Percentiles rank a stretch among this genome's conserved stretches.
Conservation (phyloP, 37 sponge, comb jelly and placozoan genomes). For the Hexactinellida sp. region DNA sequence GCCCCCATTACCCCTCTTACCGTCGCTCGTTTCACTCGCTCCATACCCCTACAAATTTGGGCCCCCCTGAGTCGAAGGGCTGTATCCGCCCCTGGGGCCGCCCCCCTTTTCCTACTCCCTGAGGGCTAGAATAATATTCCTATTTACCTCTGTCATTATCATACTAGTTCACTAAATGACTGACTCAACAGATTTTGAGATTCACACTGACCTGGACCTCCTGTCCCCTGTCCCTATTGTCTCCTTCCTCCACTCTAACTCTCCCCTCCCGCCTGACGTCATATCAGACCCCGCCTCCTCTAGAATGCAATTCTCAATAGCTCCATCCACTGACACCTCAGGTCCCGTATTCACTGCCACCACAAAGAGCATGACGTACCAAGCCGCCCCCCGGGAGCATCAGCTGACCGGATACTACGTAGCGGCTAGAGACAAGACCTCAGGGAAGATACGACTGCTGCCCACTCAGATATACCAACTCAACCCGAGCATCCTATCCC, state of each 20-base stretch:
- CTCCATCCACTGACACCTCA: background rate
- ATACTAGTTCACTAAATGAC: too few species aligned
- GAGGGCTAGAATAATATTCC: too few species aligned
- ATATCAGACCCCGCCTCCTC: background rate
- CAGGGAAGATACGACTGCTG: background rate
- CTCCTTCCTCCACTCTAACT: conserved; percentile 13
- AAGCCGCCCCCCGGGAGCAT: background rate
- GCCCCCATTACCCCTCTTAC: too few species aligned
- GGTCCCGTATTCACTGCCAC: background rate
- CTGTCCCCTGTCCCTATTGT: background rate
- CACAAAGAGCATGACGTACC: background rate
- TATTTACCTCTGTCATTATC: too few species aligned
- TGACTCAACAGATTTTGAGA: too few species aligned
- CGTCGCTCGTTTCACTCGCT: too few species aligned
- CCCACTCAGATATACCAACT: background rate
- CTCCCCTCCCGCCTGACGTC: background rate
- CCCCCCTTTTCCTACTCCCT: too few species aligned
- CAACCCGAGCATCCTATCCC: background rate
- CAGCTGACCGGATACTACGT: background rate
- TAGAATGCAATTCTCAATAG: background rate
- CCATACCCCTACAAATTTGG: too few species aligned
- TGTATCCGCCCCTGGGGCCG: too few species aligned
- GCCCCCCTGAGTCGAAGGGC: too few species aligned
- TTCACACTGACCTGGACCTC: background rate
- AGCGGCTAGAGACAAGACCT: background rate